Base-by-base conservation (phyloP, 1,140 invertebrate genomes). In the Brachionus rotundiformis region DNA sequence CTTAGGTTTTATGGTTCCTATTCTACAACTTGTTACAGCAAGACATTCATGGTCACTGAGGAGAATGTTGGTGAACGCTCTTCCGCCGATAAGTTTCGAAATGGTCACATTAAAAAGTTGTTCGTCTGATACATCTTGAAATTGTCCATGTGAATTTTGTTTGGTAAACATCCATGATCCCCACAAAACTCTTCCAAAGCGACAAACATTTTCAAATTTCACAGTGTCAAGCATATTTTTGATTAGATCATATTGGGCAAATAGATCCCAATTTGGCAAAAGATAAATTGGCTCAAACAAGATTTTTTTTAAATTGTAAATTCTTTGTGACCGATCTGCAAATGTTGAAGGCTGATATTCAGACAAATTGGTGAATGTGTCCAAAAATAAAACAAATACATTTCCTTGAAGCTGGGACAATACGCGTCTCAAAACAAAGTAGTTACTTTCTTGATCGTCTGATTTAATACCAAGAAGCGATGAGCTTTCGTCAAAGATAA, bases 261-360 rank as follows among this genome's bases (percentile, higher is more conserved):
- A 71, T 6, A 71, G 2, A 71, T 71, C 65, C 65, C 65, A 71
- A 71, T 71, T 71, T 0, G 65, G 65, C 13, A 71, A 27, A 23
- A 71, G n/a, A 71, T 71, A 71, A 41, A 71, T 71, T 71, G 65
- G 65, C 19, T 71, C 65, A 41, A 71, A 41, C 23, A 71, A 11
- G 39, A 10, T 27, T 7, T 11, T 8, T 16, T 33, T 31, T 65
- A 33, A n/a, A 11, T 65, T 13, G 6, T 8, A n/a, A 10, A 65
- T 65, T 33, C 61, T 29, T 65, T 29, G 3, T 11, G 61, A 65
- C n/a, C 27, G 29, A 33, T 65, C 61, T 2, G 7, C 3, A 65
- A 11, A 41, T 3, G 0, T 71, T 39, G 13, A 5, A 23, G 65
- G 33, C 65, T 23, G 39, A 25, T 41, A 71, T 6, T 71, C 65